A percentile compares a stretch with the other conserved stretches of the same genome.
Evolutionary conservation across 2,888 invertebrate genomes (phyloP).

Genomic region (Rhaphigaster nebulosa): DNA sequence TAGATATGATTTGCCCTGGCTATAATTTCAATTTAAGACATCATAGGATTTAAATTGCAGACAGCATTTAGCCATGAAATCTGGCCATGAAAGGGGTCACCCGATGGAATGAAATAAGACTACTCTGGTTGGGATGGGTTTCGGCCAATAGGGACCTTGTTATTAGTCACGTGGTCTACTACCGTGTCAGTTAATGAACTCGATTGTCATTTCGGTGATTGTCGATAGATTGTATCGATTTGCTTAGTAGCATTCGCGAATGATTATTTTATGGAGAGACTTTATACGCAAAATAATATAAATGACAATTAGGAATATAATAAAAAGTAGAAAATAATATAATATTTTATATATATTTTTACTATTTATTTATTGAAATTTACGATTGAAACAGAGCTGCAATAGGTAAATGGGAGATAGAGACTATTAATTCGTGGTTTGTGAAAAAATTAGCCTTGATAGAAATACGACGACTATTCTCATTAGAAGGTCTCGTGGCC

Average conservation of each 20-base stretch:
- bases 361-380: no score
- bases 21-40: neutral
- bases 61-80: neutral
- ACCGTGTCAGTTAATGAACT: neutral
- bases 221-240: neutral
- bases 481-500: no score
- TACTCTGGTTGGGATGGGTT: neutral
- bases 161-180: conserved; percentile 7
- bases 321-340: no score
- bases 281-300: no score
- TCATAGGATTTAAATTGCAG: conserved; percentile 1
- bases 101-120: conserved; percentile 4
- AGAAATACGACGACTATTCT: no score
- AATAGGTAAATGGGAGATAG: no score
- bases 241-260: neutral
- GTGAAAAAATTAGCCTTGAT: no score
- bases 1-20: neutral
- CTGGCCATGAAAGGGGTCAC: neutral
- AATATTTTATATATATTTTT: no score
- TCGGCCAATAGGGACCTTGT: neutral
- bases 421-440: no score
- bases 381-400: no score
- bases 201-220: neutral
- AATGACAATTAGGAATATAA: no score
- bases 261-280: no score